phyloP scores from a whole-genome alignment of 2,888 invertebrate genomes.

The Tetramorium bicarinatum region DNA sequence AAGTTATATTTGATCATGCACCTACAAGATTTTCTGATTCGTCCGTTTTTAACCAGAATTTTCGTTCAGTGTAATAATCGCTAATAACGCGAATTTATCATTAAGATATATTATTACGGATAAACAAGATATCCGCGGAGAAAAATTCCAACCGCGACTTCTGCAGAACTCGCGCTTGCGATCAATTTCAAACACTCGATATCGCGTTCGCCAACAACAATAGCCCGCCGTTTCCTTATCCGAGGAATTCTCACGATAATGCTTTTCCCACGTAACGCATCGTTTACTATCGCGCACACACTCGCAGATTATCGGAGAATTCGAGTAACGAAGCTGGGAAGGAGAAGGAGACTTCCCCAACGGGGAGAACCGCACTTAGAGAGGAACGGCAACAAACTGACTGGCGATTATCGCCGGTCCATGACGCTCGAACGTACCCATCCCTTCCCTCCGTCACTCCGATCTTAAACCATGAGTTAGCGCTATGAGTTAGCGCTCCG shows the following conservation, averaged over 20 bases:
- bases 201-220: background rate
- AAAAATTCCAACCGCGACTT: background rate
- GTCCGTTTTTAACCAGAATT: no score
- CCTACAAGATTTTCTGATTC: no score
- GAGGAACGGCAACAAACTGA: constrained; percentile 38
- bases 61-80: background rate
- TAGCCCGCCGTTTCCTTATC: background rate
- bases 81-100: background rate
- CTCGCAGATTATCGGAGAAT: background rate
- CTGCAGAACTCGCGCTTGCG: background rate
- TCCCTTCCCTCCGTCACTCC: constrained; percentile 17
- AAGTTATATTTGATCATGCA: no score
- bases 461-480: background rate
- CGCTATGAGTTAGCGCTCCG: background rate
- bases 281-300: background rate
- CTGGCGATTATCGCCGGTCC: constrained; percentile 33
- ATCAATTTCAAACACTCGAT: background rate
- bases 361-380: constrained; percentile 2
- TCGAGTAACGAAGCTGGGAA: background rate
- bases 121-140: background rate
- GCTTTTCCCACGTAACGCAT: background rate
- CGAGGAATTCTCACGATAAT: constrained; percentile 2
- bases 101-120: background rate
- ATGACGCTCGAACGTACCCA: background rate
- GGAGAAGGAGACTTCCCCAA: background rate